Evolutionary conservation across 2,113 vertebrate genomes (phyloP).

Genomic region (Athene cunicularia): DNA sequence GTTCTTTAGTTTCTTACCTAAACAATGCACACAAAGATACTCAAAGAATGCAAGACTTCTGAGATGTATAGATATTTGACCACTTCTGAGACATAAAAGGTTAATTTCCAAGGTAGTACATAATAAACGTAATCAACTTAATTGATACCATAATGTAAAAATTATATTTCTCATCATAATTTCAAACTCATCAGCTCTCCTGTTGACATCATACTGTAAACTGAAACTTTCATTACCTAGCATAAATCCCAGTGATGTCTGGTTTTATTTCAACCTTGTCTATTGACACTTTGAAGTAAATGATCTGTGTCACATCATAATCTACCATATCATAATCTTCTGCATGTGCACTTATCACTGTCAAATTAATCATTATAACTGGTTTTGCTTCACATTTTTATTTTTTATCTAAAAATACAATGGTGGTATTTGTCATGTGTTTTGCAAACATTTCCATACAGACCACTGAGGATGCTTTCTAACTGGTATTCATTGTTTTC

Average conservation of each 20-base stretch:
- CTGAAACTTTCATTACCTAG: neutral
- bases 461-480: neutral
- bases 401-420: neutral
- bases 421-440: neutral
- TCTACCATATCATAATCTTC: neutral
- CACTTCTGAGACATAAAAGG: neutral
- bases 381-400: neutral
- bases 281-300: constrained; percentile 3
- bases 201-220: neutral
- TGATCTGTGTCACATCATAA: neutral
- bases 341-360: neutral
- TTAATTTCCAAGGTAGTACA: neutral
- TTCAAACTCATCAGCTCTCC: neutral
- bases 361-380: neutral
- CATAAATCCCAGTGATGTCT: neutral
- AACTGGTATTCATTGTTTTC: neutral
- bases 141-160: neutral
- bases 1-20: neutral
- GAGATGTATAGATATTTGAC: neutral
- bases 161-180: constrained; percentile 8
- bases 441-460: neutral
- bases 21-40: neutral
- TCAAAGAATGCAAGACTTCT: neutral
- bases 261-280: neutral
- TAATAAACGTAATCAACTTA: constrained; percentile 36